Percentiles rank a stretch among this genome's conserved stretches.
phyloP scores from a whole-genome alignment of 2,888 invertebrate genomes.

The Leucania comma region DNA sequence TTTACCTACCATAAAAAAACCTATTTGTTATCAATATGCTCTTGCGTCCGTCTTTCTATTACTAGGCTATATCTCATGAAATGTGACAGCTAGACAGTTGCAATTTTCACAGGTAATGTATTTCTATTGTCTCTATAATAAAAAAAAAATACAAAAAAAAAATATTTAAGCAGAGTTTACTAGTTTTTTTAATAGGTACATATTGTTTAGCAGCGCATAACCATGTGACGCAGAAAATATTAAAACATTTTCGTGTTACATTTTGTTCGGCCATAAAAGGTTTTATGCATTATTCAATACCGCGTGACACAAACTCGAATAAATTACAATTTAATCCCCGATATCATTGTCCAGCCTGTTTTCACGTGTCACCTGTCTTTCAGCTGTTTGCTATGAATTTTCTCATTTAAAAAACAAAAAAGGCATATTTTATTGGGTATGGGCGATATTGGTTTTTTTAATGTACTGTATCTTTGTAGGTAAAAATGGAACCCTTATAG shows the following conservation, averaged over 20 bases:
- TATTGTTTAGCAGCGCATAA: background rate
- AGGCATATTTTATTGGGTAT: background rate
- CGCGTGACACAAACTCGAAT: conserved; percentile 6
- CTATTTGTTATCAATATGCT: too few species aligned
- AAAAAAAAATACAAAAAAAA: too few species aligned
- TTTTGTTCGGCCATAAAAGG: background rate
- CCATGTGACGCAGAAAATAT: background rate
- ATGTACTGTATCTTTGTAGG: too few species aligned
- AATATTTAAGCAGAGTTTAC: too few species aligned
- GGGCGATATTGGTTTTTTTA: background rate
- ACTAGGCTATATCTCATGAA: too few species aligned
- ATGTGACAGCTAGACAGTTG: too few species aligned
- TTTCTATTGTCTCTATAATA: too few species aligned
- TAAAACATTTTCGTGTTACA: conserved; percentile 1
- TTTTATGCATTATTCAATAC: conserved; percentile 14
- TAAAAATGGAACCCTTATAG: too few species aligned
- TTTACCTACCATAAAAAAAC: too few species aligned
- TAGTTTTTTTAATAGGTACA: too few species aligned
- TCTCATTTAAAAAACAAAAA: conserved; percentile 4
- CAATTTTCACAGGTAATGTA: too few species aligned
- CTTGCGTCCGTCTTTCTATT: too few species aligned
- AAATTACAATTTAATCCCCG: conserved; percentile 33
- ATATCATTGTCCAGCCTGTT: conserved; percentile 29
- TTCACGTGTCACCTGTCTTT: conserved; percentile 31
- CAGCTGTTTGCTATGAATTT: conserved; percentile 9